Base-by-base conservation (phyloP, 2,797 vertebrate genomes). In the Octomys mimax region DNA sequence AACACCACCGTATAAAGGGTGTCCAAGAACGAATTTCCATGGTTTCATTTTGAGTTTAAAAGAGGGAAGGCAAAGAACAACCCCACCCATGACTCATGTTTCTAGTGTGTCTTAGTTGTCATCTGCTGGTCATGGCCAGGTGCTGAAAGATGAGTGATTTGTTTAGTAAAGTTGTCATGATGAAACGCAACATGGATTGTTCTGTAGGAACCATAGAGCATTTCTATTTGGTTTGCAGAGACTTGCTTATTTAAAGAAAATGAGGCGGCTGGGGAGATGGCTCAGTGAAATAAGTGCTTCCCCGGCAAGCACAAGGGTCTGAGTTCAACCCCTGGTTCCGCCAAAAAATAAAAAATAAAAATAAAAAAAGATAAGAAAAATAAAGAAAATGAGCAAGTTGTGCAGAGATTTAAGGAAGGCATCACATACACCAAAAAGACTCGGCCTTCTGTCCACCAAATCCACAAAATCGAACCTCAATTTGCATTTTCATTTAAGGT, bases 401-500 rank as follows among this genome's bases (percentile, higher is more conserved):
- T 88, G 46, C 10, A 52, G 75, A 93, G 46, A 59, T 93, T 83
- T 83, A 82, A 93, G 88, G 36, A 79, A 77, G 4, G 1, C 4
- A 80, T 10, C 14, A 93, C 7, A 61, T 71, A 57, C 1, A 36
- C 24, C 26, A 42, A 81, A 86, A 66, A 57, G 24, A 73, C n/a
- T 26, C 78, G 8, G 1, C 86, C 87, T 7, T 87, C 24, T 92
- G 31, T 6, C 39, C 57, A 49, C 49, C 88, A 66, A 92, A 36
- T 12, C 11, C 61, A 75, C 1, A 49, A 68, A 54, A 22, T 46
- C 75, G 95, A n/a, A 82, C 82, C 91, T 97, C 95, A 89, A 73
- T 70, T 91, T 92, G 36, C 57, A 66, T 91, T 91, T 89, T 90
- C 13, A 24, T 42, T 85, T 96, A 96, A 95, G 19, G 75, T 14